Evolutionary conservation across 2,797 vertebrate species (phyloP).

Genomic region (Chrosomus eos): DNA sequence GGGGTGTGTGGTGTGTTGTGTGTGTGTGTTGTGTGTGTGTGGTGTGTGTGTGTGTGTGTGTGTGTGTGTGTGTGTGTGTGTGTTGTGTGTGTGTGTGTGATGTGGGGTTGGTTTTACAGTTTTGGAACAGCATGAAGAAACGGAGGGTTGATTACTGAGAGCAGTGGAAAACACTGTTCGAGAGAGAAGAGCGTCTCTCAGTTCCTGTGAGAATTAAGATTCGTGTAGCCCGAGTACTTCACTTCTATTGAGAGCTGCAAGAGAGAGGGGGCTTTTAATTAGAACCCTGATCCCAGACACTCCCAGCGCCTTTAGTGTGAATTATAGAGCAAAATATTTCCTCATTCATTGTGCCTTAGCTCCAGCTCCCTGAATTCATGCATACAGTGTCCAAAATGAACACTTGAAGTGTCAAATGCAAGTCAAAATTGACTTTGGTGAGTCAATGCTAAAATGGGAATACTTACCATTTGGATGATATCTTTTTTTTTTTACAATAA

Average conservation of each 20-base stretch:
- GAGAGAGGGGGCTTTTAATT: slow-evolving; percentile 13
- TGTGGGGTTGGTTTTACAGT: no score
- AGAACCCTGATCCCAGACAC: slow-evolving; percentile 3
- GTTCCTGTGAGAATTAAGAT: slow-evolving; percentile 16
- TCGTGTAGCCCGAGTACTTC: slow-evolving; percentile 1
- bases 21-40: no score
- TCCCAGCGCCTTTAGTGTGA: slow-evolving; percentile 1
- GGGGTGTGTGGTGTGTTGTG: no score
- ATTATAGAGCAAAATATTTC: not conserved
- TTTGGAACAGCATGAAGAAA: not conserved
- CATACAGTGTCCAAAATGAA: not conserved
- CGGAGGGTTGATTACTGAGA: not conserved
- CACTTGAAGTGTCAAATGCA: not conserved
- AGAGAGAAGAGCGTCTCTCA: not conserved
- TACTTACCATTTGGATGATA: not conserved
- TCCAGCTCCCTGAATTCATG: not conserved
- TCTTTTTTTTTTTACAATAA: not conserved
- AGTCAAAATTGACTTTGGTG: not conserved
- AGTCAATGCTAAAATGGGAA: not conserved
- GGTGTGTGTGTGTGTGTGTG: no score
- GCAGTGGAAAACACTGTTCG: not conserved
- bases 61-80: no score
- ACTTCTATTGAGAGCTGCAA: not conserved
- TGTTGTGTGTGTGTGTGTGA: no score
- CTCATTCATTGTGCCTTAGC: not conserved